A percentile compares a stretch with the other conserved stretches of the same genome.
These are phyloP conservation scores for Thaumetopoea pityocampa DNA, from an alignment of 1,140 invertebrate species.

Conservation along the genomic window DNA sequence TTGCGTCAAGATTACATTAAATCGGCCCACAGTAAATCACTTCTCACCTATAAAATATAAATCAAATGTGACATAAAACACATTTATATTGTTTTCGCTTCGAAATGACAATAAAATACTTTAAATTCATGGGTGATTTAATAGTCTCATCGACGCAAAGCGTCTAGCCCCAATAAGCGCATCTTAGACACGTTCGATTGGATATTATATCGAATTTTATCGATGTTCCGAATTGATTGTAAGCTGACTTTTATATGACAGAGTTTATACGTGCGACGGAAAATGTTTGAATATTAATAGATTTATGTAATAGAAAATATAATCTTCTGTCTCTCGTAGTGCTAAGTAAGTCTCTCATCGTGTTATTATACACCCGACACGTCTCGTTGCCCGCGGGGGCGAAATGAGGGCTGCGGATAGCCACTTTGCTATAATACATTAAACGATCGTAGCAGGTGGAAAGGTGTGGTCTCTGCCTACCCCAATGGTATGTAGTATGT, in stretches of 20 bases:
- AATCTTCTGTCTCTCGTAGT: background rate
- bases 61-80: conserved; percentile 67
- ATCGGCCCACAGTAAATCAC: conserved; percentile 62
- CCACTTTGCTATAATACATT: no score
- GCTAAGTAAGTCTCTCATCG: background rate
- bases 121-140: conserved; percentile 70
- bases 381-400: no score
- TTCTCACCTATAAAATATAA: conserved; percentile 70
- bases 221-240: conserved; percentile 33
- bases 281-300: conserved; percentile 2
- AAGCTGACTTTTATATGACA: conserved; percentile 10
- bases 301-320: background rate
- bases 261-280: conserved; percentile 5
- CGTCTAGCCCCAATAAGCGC: conserved; percentile 35
- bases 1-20: conserved; percentile 49
- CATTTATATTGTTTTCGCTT: conserved; percentile 74
- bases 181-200: conserved; percentile 32
- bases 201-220: conserved; percentile 52
- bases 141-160: conserved; percentile 48
- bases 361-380: no score
- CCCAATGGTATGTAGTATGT: no score
- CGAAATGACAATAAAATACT: conserved; percentile 69
- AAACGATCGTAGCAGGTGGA: no score
- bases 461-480: no score
- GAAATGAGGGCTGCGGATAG: no score